Evolutionary conservation across 2,888 invertebrate genomes (phyloP).

Genomic region (Physocephala rufipes): DNA sequence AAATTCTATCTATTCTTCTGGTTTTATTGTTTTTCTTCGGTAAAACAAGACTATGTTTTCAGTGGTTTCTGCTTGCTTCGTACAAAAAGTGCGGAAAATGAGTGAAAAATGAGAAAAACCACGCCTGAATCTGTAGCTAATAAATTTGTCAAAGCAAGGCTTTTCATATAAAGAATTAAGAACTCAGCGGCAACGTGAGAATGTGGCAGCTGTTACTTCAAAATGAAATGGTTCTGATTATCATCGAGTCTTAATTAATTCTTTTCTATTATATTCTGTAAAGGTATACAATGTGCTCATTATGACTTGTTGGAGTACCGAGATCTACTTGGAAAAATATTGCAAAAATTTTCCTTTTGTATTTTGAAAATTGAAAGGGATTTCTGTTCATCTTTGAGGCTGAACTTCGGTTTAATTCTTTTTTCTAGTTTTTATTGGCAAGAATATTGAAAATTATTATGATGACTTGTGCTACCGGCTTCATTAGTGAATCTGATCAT

Average conservation of each 20-base stretch:
- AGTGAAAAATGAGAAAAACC: conserved; percentile 12
- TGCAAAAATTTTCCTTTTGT: conserved; percentile 16
- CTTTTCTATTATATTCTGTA: not conserved
- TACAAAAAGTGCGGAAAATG: conserved; percentile 21
- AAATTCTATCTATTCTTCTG: not conserved
- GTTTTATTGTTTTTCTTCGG: not conserved
- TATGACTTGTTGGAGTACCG: not conserved
- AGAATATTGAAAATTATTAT: no score
- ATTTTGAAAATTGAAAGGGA: no score
- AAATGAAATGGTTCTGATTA: not conserved
- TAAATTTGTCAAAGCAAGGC: conserved; percentile 22
- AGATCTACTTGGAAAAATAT: conserved; percentile 28
- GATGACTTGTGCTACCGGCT: no score
- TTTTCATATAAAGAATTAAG: not conserved
- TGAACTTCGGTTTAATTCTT: no score
- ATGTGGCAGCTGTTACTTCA: not conserved
- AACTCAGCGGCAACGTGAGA: not conserved
- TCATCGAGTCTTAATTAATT: conserved; percentile 30
- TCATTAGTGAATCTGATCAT: no score
- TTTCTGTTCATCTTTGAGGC: no score
- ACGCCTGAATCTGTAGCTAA: conserved; percentile 23
- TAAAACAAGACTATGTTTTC: not conserved
- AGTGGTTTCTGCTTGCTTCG: not conserved
- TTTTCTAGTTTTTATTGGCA: no score
- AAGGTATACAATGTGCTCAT: not conserved